Conservation (phyloP, 1,140 invertebrate species). For the Solenopsis fugax region DNA sequence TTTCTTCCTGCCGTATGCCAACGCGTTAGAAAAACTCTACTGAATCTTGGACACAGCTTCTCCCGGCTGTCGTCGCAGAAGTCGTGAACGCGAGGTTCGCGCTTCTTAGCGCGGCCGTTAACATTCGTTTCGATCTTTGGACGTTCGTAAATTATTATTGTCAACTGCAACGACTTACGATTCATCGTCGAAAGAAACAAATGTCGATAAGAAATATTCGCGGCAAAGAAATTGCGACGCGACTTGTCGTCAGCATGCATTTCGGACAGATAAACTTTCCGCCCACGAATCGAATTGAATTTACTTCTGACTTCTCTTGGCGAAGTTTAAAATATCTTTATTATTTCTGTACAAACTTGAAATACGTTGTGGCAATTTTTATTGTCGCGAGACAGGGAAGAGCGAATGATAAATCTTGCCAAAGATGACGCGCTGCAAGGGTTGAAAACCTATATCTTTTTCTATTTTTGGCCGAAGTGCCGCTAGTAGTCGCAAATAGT, state of each 20-base stretch:
- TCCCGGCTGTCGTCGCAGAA: background rate
- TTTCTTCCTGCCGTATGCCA: background rate
- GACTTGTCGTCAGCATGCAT: background rate
- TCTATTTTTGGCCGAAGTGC: conserved; percentile 66
- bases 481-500: conserved; percentile 56
- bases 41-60: background rate
- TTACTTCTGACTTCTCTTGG: background rate
- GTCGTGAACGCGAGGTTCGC: background rate
- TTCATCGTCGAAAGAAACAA: background rate
- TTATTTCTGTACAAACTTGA: conserved; percentile 20
- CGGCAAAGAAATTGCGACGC: background rate
- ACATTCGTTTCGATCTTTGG: conserved; percentile 27
- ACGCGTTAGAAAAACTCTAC: background rate
- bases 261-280: background rate
- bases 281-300: background rate
- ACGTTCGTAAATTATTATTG: conserved; percentile 37
- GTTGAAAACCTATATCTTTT: conserved; percentile 70
- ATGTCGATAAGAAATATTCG: conserved; percentile 10
- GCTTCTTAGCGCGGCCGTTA: background rate
- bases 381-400: background rate
- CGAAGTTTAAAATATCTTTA: background rate
- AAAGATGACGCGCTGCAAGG: conserved; percentile 52
- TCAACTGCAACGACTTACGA: background rate
- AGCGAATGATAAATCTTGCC: conserved; percentile 9
- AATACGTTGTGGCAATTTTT: conserved; percentile 9